Base-by-base conservation (phyloP, 2,113 vertebrate genomes). In the Fulica atra region DNA sequence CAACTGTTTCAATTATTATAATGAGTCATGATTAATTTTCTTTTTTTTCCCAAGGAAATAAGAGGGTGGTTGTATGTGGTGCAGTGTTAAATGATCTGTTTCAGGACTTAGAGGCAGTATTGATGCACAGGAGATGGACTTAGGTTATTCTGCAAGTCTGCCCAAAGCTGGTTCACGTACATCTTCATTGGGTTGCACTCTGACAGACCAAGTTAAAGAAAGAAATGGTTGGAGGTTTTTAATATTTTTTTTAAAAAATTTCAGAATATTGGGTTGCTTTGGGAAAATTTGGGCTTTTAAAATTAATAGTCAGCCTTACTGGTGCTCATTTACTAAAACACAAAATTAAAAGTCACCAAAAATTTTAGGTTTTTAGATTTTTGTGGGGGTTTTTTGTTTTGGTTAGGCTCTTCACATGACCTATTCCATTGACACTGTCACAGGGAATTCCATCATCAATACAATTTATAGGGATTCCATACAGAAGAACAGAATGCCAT, bases 201-300 rank as follows among this genome's bases (percentile, higher is more conserved):
- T 13, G 16, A 70, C 35, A 72, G 4, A 11, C 38, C 29, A 38
- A 0, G 0, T 23, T 7, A 35, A 29, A 86, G 61, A 80, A 86
- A 48, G 23, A 76, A 56, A 6, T 38, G n/a, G 33, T 1, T 74
- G 33, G 28, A 88, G 26, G 2, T 31, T 10, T 38, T 42, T 18
- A 46, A 3, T 18, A 20, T 76, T 46, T 28, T 77, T 68, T 69
- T 24, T 24, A 76, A 63, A 68, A 18, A 61, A 56, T n/a, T 50
- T 9, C 87, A 84, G 5, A 40, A 1, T 28, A 56, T 20, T 73
- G 5, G 2, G 14, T 42, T 85, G 70, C 16, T 57, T 89, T 36
- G 13, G 13, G 29, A 53, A 28, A 66, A 64, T 36, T 10, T 12
- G 61, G 6, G 9, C 46, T 78, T 19, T 73, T 40, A 72, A 91